These are phyloP conservation scores for Gymnobelideus leadbeateri DNA, from an alignment of 2,113 vertebrate genomes.

Conservation along the genomic window DNA sequence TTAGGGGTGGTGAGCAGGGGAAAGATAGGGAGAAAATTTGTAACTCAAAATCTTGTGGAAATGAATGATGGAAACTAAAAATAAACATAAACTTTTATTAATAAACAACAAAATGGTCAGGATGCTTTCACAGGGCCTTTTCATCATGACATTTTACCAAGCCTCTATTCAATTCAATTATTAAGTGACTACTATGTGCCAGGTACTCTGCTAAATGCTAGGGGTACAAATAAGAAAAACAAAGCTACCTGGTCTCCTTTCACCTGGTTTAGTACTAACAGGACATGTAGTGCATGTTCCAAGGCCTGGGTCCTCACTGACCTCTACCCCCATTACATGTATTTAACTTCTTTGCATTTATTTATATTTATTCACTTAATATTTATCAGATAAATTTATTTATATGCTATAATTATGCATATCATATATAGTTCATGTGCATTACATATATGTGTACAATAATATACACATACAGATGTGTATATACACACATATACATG, in stretches of 20 bases:
- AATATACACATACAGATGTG: too few relatives aligned
- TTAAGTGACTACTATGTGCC: background rate
- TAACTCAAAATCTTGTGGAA: too few relatives aligned
- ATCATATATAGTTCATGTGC: background rate
- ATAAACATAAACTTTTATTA: too few relatives aligned
- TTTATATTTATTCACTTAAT: background rate
- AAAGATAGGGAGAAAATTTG: too few relatives aligned
- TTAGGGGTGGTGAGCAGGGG: too few relatives aligned
- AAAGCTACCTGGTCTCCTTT: background rate
- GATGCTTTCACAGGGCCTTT: background rate
- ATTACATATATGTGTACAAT: background rate
- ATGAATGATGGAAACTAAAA: too few relatives aligned
- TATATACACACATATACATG: too few relatives aligned
- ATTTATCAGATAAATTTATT: background rate
- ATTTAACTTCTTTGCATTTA: background rate
- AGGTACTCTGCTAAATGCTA: background rate
- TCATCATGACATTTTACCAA: background rate
- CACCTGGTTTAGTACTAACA: background rate
- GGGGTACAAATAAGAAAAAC: background rate
- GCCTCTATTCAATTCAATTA: constrained; percentile 1
- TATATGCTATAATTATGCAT: background rate
- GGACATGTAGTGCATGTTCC: background rate
- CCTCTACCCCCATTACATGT: background rate
- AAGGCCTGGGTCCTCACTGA: background rate
- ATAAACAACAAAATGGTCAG: background rate